A percentile compares a stretch with the other conserved stretches of the same genome.
These are phyloP conservation scores for Tachyglossus aculeatus DNA, from an alignment of 2,797 vertebrate species.

Conservation along the genomic window DNA sequence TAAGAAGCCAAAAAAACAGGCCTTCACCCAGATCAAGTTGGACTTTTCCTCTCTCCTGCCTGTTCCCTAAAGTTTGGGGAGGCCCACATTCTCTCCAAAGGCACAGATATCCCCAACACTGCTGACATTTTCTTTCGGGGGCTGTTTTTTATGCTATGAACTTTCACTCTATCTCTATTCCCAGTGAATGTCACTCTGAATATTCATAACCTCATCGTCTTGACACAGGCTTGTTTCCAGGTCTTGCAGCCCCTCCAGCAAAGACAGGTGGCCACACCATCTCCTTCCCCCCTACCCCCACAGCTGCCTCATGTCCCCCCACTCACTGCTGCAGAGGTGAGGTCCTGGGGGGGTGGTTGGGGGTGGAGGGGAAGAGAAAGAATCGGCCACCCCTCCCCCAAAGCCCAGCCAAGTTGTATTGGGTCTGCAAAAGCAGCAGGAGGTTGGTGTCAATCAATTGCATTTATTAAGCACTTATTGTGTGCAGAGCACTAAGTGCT, in stretches of 20 bases:
- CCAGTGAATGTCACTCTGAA: constrained; percentile 2
- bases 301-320: background rate
- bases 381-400: too few relatives aligned
- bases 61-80: constrained; percentile 33
- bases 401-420: too few relatives aligned
- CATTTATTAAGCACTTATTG: too few relatives aligned
- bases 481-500: too few relatives aligned
- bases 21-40: constrained; percentile 16
- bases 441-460: too few relatives aligned
- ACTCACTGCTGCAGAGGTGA: too few relatives aligned
- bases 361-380: too few relatives aligned
- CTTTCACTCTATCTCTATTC: background rate
- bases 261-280: background rate
- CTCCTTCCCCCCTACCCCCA: background rate
- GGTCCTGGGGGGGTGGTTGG: too few relatives aligned
- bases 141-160: background rate
- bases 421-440: too few relatives aligned
- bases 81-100: constrained; percentile 9
- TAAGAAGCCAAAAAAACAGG: too few relatives aligned
- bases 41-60: background rate
- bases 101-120: rapidly evolving
- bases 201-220: constrained; percentile 16
- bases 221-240: background rate
- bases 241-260: background rate
- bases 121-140: constrained; percentile 15